Base-by-base conservation (phyloP, 1,140 invertebrate genomes). In the Protaetia brevitarsis region DNA sequence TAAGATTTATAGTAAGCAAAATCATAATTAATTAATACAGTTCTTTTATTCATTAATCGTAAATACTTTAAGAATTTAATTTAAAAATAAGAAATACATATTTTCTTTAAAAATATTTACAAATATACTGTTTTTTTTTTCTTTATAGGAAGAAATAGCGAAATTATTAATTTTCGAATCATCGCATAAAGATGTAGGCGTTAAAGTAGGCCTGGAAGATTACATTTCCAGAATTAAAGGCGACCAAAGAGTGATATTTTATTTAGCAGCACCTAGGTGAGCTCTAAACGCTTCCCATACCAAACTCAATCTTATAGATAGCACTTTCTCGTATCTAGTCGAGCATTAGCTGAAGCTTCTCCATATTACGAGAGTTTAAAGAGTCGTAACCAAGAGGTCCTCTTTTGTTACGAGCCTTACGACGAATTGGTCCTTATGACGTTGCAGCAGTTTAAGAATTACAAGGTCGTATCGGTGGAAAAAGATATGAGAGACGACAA, bases 351-450 rank as follows among this genome's bases (percentile, higher is more conserved):
- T 0, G 92, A 97, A 80, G 86, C 88, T 1, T 98, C 95, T 0
- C 96, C 96, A 0, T 99, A 99, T 76, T 95, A 90, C 74, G 96
- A 98, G 82, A 92, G 92, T 16, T 81, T 99, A 1, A 93, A 93
- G 73, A 88, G 89, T 73, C 86, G 88, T 68, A 88, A 96, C 66
- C 84, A 92, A 2, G 95, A 98, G 82, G 95, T 99, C 1, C 77
- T 99, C 2, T 98, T 97, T 78, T 94, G 95, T 75, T 98, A 95
- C 74, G 95, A 98, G 73, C 88, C 91, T 0, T 96, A 98, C 72
- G 97, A 99, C 81, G 97, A 99, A 79, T 80, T 98, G 21, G 94
- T 98, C 7, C 80, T 98, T 0, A 88, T 98, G 83, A 93, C 97
- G 72, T 79, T 99, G 19, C 85, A 86, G 69, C 87, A 94, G 74